Evolutionary conservation across 1,140 invertebrate species (phyloP), one percentile per base, ranked within the genome.

Genomic region (Solen grandis): DNA sequence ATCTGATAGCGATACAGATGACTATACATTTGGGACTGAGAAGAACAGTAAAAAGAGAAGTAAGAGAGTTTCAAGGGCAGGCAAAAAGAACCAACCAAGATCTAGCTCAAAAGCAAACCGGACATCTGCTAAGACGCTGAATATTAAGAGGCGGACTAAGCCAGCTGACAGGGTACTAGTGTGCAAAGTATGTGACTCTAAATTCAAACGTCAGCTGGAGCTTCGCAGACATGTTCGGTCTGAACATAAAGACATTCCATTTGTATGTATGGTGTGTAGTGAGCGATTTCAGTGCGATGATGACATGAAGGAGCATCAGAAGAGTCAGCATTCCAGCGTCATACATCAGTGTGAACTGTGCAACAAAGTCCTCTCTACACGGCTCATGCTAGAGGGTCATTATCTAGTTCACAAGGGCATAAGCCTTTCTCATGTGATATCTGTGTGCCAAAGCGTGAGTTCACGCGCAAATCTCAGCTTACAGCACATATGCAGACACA

Each of bases 401-500:
- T 73, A 73, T 46, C 38, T 73, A 3, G 54, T 73, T 36, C 70
- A 73, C 25, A 73, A 60, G 16, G 55, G 70, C 46, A 60, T 27
- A 73, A 60, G 41, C 70, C 70, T 57, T 73, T 73, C 60, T 31
- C 70, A 10, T 73, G 70, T 60, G 31, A 41, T 27, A 41, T 60
- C 31, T 73, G 70, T 60, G 35, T 19, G 22, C 70, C 70, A 60
- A 60, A 60, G 16, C 55, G 50, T n/a, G 54, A 73, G 4, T 73
- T 73, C 46, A 73, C 70, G 4, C 38, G 70, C 31, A 60, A 73
- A 46, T 57, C 50, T 25, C 70, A 73, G n/a, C 33, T 73, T 22
- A 73, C 55, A 57, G 54, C 70, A 27, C 70, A 73, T 27, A 73
- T 73, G 70, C 50, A 73, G 5, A 73, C 70, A 13, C 70, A 73